Evolutionary conservation across 1,140 invertebrate species (phyloP).

Genomic region (Hyposmocoma kahamanoa): DNA sequence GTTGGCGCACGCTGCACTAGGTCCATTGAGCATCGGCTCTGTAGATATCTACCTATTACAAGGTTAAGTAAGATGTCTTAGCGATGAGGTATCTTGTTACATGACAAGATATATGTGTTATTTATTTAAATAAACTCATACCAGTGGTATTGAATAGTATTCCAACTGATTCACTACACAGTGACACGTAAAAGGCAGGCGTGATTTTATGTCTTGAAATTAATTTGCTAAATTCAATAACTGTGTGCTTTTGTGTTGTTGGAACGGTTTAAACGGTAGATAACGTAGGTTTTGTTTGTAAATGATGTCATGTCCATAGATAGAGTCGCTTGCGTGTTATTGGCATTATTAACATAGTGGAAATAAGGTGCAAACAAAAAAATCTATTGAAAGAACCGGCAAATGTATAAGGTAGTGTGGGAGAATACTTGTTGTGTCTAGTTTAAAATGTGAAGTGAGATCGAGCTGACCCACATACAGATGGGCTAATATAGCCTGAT

Average conservation of each 20-base stretch:
- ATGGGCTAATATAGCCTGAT: slow-evolving; percentile 30
- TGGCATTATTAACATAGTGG: not conserved
- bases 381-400: too few species aligned
- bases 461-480: slow-evolving; percentile 41
- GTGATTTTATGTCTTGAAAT: too few species aligned
- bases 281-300: too few species aligned
- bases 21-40: slow-evolving; percentile 1
- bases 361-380: too few species aligned
- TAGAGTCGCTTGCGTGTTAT: not conserved
- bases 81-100: not conserved
- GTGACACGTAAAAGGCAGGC: too few species aligned
- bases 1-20: not conserved
- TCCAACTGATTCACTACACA: too few species aligned
- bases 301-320: slow-evolving; percentile 1
- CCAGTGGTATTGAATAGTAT: too few species aligned
- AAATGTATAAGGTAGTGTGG: not conserved
- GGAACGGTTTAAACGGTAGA: too few species aligned
- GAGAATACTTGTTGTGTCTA: slow-evolving; percentile 14
- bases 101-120: not conserved
- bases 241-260: too few species aligned
- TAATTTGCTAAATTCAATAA: too few species aligned
- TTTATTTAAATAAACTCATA: not conserved
- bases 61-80: not conserved
- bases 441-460: slow-evolving; percentile 32
- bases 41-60: not conserved